These are phyloP conservation scores for Unio delphinus DNA, from an alignment of 2,888 invertebrate species.

Conservation along the genomic window DNA sequence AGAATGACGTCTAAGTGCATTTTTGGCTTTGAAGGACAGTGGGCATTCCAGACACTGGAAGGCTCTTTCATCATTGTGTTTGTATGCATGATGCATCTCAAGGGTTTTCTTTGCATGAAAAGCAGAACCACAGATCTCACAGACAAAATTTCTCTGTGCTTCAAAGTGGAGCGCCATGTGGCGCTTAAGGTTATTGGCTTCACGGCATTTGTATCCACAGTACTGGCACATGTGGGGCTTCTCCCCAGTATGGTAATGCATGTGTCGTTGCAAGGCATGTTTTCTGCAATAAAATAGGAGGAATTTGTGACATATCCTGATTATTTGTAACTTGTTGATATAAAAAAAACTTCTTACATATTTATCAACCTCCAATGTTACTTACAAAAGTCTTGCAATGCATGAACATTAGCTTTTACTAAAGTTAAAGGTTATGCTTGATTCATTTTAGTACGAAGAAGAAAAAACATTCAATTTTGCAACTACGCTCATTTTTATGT, in stretches of 20 bases:
- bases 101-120: conserved; percentile 70
- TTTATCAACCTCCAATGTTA: background rate
- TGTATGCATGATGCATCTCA: conserved; percentile 68
- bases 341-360: background rate
- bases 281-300: conserved; percentile 39
- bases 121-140: conserved; percentile 70
- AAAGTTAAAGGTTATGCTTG: no score
- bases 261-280: conserved; percentile 62
- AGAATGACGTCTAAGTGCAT: conserved; percentile 46
- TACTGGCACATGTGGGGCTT: conserved; percentile 61
- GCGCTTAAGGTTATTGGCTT: conserved; percentile 65
- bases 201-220: conserved; percentile 67
- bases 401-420: no score
- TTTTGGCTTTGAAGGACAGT: conserved; percentile 57
- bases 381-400: no score
- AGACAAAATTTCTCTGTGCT: conserved; percentile 64
- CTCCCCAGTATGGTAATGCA: conserved; percentile 57
- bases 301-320: background rate
- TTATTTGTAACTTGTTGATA: background rate
- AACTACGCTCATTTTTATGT: no score
- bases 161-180: conserved; percentile 67
- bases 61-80: conserved; percentile 65
- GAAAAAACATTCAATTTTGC: no score
- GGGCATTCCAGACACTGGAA: conserved; percentile 62
- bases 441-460: no score